Evolutionary conservation across 1,140 invertebrate species (phyloP).

Genomic region (Homalodisca vitripennis): DNA sequence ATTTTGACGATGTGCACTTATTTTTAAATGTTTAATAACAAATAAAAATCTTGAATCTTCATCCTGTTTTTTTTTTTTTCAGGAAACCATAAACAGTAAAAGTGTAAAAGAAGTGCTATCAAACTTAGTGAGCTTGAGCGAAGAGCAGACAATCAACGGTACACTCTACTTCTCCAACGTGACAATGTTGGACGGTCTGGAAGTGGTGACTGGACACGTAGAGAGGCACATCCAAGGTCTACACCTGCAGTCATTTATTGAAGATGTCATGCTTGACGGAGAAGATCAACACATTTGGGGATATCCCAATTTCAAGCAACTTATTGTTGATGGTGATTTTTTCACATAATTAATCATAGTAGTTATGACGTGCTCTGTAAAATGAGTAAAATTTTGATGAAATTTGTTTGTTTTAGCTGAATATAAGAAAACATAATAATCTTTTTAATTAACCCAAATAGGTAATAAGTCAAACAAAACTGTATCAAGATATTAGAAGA

Average conservation of each 20-base stretch:
- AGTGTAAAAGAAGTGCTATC: background rate
- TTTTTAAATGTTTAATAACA: too few species aligned
- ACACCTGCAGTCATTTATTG: slow-evolving; percentile 37
- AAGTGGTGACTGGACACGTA: slow-evolving; percentile 38
- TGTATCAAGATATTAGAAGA: too few species aligned
- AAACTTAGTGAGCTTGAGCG: slow-evolving; percentile 17
- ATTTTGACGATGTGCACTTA: too few species aligned
- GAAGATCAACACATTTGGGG: slow-evolving; percentile 45
- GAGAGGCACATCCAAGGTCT: slow-evolving; percentile 42
- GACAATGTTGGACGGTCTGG: slow-evolving; percentile 12
- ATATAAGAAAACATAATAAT: too few species aligned
- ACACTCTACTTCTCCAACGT: slow-evolving; percentile 1
- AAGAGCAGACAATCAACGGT: background rate
- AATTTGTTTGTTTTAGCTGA: too few species aligned
- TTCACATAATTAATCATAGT: too few species aligned
- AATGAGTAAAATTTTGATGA: too few species aligned
- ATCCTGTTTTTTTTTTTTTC: background rate
- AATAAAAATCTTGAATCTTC: too few species aligned
- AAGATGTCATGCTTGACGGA: slow-evolving; percentile 41
- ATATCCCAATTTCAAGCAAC: slow-evolving; percentile 22
- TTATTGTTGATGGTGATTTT: slow-evolving; percentile 8
- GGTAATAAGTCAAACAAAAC: too few species aligned
- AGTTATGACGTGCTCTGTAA: too few species aligned
- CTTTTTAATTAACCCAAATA: too few species aligned
- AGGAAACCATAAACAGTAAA: slow-evolving; percentile 11